Evolutionary conservation across 2,113 vertebrate genomes (phyloP), one percentile per base, ranked within the genome.

Genomic region (Microtus pennsylvanicus): DNA sequence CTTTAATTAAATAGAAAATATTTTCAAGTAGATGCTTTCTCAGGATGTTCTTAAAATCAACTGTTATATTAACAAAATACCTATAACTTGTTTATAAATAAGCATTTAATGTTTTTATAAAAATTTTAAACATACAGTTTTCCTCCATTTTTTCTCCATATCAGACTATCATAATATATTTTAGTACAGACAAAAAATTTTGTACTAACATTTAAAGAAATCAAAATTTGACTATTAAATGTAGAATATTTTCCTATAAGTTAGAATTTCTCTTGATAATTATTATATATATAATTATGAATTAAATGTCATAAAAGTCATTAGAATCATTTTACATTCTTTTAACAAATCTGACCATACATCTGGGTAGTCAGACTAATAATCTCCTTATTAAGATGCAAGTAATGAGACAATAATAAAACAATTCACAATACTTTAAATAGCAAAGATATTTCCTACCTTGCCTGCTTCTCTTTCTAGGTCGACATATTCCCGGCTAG

Each of bases 381-480:
- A 45, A 86, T 90, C 17, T 72, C 35, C 74, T 88, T 58, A 92
- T 90, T 95, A 94, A 96, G 94, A 95, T 30, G 2, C 74, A 97
- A 94, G 85, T 63, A 45, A 91, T 72, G 55, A 82, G 24, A 76
- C 75, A 95, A 89, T 83, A 95, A 91, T 55, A 80, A 95, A 95
- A 96, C 78, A 94, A 96, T 45, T 24, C 22, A 94, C n/a, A 85
- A 83, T 72, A 96, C 91, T 85, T 94, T 87, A 97, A 97, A 93
- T 91, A 72, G 11, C 58, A 98, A 93, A 89, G 97, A 97, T 92
- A 80, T 96, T 97, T 98, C 99, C 98, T 99, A 99, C 99, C 99
- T 99, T 99, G 98, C 99, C 99, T 87, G 99, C 99, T 98, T 99
- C 99, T 97, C 99, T 99, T 97, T 99, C 99, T 97, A 99, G 99